phyloP scores from a whole-genome alignment of 2,888 invertebrate species.

The Timema cristinae region DNA sequence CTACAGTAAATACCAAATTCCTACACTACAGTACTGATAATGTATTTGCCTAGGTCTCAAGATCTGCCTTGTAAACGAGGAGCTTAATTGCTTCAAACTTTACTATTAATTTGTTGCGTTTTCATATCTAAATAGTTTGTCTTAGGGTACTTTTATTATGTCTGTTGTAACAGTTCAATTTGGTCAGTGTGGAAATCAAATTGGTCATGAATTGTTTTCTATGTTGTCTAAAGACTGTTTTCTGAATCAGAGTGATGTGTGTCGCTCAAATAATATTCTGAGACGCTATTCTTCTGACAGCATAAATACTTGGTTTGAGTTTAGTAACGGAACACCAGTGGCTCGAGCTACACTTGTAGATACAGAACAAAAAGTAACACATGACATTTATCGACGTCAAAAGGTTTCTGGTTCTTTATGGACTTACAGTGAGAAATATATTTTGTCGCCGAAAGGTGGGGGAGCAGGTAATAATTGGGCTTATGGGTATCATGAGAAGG shows the following conservation, averaged over 20 bases:
- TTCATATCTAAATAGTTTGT: too few relatives aligned
- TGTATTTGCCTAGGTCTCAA: too few relatives aligned
- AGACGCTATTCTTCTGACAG: constrained; percentile 40
- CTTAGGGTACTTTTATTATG: constrained; percentile 10
- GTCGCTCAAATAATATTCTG: constrained; percentile 32
- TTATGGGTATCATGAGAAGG: constrained; percentile 47
- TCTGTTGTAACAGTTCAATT: constrained; percentile 48
- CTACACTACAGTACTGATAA: too few relatives aligned
- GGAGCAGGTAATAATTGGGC: constrained; percentile 56
- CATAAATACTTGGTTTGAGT: constrained; percentile 47
- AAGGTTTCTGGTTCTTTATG: constrained; percentile 34
- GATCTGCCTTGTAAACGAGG: too few relatives aligned
- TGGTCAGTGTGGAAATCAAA: constrained; percentile 55
- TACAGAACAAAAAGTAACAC: constrained; percentile 49
- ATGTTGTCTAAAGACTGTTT: constrained; percentile 45
- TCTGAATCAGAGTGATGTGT: constrained; percentile 36
- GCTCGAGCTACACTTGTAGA: constrained; percentile 50
- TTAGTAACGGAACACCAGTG: constrained; percentile 40
- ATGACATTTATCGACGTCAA: constrained; percentile 39
- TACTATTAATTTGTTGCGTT: too few relatives aligned
- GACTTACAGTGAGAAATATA: constrained; percentile 44
- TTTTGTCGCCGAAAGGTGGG: constrained; percentile 45
- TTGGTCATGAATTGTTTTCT: constrained; percentile 47
- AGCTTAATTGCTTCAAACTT: too few relatives aligned
- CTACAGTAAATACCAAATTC: too few relatives aligned